phyloP scores from a whole-genome alignment of 2,888 invertebrate genomes.

The Dichetophora obliterata region DNA sequence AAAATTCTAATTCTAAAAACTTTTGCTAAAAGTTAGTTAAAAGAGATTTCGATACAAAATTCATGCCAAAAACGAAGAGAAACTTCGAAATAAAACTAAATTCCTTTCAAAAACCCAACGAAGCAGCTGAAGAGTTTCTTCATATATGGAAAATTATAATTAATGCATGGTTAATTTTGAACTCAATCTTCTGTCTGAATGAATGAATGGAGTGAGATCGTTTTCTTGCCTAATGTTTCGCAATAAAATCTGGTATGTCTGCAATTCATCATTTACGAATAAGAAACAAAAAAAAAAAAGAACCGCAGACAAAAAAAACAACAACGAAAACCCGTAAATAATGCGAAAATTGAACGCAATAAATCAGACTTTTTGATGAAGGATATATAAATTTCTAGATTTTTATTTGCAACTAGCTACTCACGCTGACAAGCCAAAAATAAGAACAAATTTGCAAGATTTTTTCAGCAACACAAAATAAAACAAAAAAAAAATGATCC shows the following conservation, averaged over 20 bases:
- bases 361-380: conserved; percentile 18
- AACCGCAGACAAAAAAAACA: not conserved
- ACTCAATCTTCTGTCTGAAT: no score
- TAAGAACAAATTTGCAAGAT: conserved; percentile 15
- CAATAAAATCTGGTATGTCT: not conserved
- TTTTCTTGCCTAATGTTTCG: no score
- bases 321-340: conserved; percentile 18
- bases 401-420: not conserved
- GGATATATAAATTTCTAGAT: not conserved
- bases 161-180: no score
- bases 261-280: conserved; percentile 8
- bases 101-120: no score
- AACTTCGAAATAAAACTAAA: no score
- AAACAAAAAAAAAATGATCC: conserved; percentile 2
- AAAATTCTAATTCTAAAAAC: no score
- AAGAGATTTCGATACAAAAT: no score
- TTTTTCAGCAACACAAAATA: not conserved
- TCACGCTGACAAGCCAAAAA: not conserved
- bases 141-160: no score
- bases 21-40: no score
- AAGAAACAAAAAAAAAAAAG: not conserved
- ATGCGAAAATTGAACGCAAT: conserved; percentile 31
- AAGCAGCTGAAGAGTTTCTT: no score
- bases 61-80: no score
- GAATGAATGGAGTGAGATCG: no score